Evolutionary conservation across 2,797 vertebrate species (phyloP), one percentile per base, ranked within the genome.

Genomic region (Poecilia velifera): DNA sequence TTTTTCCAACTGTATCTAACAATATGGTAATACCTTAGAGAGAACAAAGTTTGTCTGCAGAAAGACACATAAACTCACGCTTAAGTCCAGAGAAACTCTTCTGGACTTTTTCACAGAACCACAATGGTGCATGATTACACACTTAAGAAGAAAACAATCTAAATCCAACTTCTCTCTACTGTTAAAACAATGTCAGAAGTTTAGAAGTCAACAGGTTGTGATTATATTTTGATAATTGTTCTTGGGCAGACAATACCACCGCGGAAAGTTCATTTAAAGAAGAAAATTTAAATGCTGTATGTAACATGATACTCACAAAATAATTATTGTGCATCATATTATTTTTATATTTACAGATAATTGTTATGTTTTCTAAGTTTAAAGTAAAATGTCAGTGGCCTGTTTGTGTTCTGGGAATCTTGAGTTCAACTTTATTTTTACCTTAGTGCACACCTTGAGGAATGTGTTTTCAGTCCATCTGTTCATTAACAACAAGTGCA

Each of bases 401-500:
- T 7, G 73, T 77, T 59, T 22, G 53, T 80, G 72, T 89, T 84
- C 55, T 83, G 43, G 66, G 73, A 81, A 78, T 45, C 84, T n/a
- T 53, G 78, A 77, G 80, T 86, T 76, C 53, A 20, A 83, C 68
- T 83, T 87, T 87, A 79, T 66, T 76, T 85, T 84, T 85, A 91
- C 90, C 87, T 91, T 86, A 89, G 68, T 90, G 87, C 88, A 90
- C 93, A 90, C 74, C 68, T 73, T 90, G 89, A 93, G 89, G 90
- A 93, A 92, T 92, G 89, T 76, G 77, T 83, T 86, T 92, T 86
- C 88, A 80, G 82, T 87, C 89, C 92, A 94, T 93, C 93, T 95
- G 93, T 91, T 95, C 92, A 91, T 94, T 95, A 94, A 95, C 95
- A 93, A 94, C 89, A 83, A 85, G 76, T 81, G 84, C 80, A 74